Conservation (phyloP, 2,113 vertebrate genomes). For the Cygnus atratus region DNA sequence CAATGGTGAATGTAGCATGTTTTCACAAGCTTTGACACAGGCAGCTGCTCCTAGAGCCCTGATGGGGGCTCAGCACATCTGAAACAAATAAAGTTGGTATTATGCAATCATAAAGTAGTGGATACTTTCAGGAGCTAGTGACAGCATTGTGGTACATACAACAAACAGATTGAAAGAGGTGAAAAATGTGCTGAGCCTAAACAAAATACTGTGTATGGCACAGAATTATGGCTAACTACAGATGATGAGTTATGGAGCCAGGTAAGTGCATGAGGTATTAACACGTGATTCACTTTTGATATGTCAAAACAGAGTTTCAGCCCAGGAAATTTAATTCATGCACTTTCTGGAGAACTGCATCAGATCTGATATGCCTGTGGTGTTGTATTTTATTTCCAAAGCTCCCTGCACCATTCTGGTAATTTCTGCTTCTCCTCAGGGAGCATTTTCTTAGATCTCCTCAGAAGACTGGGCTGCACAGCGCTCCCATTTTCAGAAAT, state of each 20-base stretch:
- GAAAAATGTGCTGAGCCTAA: neutral
- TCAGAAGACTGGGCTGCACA: fast-evolving
- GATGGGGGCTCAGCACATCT: fast-evolving
- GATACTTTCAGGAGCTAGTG: neutral
- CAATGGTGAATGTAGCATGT: fast-evolving
- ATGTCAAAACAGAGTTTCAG: neutral
- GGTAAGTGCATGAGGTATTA: neutral
- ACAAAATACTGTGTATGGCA: neutral
- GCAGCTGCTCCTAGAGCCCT: neutral
- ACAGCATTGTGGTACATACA: neutral
- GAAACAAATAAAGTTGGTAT: neutral
- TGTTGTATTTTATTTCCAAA: neutral
- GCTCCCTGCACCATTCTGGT: neutral
- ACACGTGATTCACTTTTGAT: neutral
- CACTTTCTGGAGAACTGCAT: neutral
- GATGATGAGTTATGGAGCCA: neutral
- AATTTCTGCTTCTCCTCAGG: neutral
- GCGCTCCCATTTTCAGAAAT: neutral
- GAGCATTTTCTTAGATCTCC: neutral
- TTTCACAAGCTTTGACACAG: neutral
- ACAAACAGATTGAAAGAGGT: neutral
- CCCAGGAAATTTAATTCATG: neutral
- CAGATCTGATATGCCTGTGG: fast-evolving
- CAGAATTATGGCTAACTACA: neutral
- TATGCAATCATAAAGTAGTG: neutral